These are phyloP conservation scores for Tragelaphus eurycerus DNA, from an alignment of 2,797 vertebrate genomes.

Conservation along the genomic window DNA sequence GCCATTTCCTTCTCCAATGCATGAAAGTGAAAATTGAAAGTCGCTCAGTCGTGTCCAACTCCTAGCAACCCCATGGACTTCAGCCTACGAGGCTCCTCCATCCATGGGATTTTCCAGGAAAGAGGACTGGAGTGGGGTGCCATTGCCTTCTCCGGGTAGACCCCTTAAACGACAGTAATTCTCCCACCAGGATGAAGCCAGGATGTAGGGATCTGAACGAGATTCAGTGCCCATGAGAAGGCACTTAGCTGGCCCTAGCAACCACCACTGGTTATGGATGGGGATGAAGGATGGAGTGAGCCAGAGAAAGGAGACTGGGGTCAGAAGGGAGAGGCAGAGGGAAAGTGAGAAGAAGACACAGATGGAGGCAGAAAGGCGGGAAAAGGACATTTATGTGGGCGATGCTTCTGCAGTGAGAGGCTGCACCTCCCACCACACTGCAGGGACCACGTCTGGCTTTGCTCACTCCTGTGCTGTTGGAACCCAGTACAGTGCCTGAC, in stretches of 20 bases:
- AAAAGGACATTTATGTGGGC: neutral
- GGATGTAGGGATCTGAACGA: neutral
- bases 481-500: neutral
- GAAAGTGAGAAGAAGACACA: neutral
- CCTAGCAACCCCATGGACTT: too few species aligned
- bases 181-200: constrained; percentile 4
- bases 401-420: neutral
- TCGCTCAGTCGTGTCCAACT: too few species aligned
- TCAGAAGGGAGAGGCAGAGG: neutral
- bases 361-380: neutral
- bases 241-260: neutral
- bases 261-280: neutral
- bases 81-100: too few species aligned
- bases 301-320: neutral
- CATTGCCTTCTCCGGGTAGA: neutral
- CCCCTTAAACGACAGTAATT: constrained; percentile 39
- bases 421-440: neutral
- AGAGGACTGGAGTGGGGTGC: too few species aligned
- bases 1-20: too few species aligned
- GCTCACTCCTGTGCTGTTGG: neutral
- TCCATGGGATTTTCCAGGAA: too few species aligned
- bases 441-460: neutral
- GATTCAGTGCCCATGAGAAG: neutral
- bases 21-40: too few species aligned
- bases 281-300: neutral